These are phyloP conservation scores for Penaeus indicus DNA, from an alignment of 1,140 invertebrate species.

Conservation along the genomic window DNA sequence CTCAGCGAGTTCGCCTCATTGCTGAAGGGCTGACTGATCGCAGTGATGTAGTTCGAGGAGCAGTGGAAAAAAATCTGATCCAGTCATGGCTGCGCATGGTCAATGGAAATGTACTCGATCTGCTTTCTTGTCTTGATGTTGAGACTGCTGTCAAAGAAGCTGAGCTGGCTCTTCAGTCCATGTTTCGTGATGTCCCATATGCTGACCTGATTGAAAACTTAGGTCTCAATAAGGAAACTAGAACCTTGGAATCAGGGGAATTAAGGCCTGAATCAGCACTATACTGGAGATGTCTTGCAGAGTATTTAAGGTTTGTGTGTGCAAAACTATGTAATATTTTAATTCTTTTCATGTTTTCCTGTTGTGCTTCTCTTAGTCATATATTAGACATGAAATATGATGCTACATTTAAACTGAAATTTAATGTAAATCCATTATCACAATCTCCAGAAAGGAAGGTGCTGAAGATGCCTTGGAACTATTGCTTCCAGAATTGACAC, in stretches of 20 bases:
- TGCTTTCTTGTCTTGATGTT: conserved; percentile 77
- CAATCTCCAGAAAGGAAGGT: conserved; percentile 58
- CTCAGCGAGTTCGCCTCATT: conserved; percentile 77
- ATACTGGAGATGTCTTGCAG: conserved; percentile 77
- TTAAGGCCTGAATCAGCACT: conserved; percentile 75
- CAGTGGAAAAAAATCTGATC: conserved; percentile 64
- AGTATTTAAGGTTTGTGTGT: conserved; percentile 70
- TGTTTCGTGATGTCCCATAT: conserved; percentile 69
- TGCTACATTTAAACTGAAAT: neutral
- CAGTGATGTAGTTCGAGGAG: conserved; percentile 70
- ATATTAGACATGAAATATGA: neutral
- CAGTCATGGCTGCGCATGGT: conserved; percentile 77
- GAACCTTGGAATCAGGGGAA: conserved; percentile 74
- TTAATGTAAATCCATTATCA: conserved; percentile 8
- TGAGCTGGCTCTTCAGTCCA: conserved; percentile 70
- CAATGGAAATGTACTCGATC: conserved; percentile 75
- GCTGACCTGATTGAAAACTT: conserved; percentile 69
- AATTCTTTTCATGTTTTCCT: neutral
- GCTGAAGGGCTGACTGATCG: conserved; percentile 79
- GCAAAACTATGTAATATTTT: conserved; percentile 50
- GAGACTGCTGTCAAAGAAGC: conserved; percentile 72
- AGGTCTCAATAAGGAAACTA: conserved; percentile 70
- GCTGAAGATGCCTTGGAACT: conserved; percentile 71
- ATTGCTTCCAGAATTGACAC: conserved; percentile 69
- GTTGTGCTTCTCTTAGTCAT: neutral